Percentiles rank a stretch among this genome's conserved stretches.
phyloP scores from a whole-genome alignment of 1,140 invertebrate species.

The Diuraphis noxia region DNA sequence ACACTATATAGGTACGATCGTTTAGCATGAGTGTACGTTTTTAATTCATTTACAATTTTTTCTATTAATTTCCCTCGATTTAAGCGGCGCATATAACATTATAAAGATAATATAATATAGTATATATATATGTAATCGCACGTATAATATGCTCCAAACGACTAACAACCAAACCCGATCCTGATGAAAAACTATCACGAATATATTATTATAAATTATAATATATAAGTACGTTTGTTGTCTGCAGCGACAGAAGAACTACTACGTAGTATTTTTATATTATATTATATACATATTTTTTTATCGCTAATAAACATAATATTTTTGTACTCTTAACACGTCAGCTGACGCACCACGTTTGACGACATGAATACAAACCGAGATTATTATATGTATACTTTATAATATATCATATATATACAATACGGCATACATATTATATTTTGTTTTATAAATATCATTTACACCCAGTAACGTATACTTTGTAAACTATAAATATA shows the following conservation, averaged over 20 bases:
- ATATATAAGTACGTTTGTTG: background rate
- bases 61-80: background rate
- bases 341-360: background rate
- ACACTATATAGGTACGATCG: background rate
- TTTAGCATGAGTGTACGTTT: background rate
- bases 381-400: background rate
- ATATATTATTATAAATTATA: constrained; percentile 1
- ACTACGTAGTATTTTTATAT: constrained; percentile 6
- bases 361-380: constrained; percentile 24
- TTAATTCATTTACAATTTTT: background rate
- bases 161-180: background rate
- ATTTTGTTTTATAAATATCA: background rate
- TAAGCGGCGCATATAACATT: background rate
- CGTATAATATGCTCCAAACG: background rate
- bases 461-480: constrained; percentile 28
- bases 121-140: background rate
- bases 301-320: constrained; percentile 21
- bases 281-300: background rate
- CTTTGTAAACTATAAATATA: background rate
- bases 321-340: constrained; percentile 32
- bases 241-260: background rate
- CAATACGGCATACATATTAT: constrained; percentile 19
- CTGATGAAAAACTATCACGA: constrained; percentile 18
- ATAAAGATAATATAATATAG: background rate
- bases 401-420: background rate